Conservation (phyloP, 92 coral and sea anemone genomes). For the Porites rus region DNA sequence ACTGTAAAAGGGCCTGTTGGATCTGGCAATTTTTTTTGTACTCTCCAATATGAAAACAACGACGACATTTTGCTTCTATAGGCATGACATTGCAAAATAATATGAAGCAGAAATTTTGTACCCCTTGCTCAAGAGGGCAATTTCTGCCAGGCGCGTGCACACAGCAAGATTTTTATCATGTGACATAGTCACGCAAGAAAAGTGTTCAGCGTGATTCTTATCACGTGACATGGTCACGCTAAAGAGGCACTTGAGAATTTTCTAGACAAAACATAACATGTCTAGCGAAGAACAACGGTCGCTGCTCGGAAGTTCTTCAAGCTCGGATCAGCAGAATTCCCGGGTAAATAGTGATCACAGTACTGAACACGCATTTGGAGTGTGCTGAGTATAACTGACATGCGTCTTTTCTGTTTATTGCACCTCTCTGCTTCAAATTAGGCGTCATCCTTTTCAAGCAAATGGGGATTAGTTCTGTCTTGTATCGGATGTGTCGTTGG, state of each 20-base stretch:
- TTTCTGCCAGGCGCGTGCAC: conserved; percentile 25
- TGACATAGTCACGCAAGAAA: not conserved
- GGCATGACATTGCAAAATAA: not conserved
- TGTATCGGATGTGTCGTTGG: conserved; percentile 91
- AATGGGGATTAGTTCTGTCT: conserved; percentile 77
- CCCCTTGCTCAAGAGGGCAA: not conserved
- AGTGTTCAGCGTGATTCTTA: not conserved
- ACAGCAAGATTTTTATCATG: not conserved
- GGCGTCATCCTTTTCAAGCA: conserved; percentile 52
- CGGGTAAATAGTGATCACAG: not conserved
- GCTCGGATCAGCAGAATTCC: conserved; percentile 1
- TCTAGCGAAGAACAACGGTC: conserved; percentile 1
- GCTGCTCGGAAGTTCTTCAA: not conserved
- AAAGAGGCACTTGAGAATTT: too few species aligned
- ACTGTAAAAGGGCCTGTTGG: conserved; percentile 83
- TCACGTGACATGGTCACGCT: not conserved
- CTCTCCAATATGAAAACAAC: conserved; percentile 76
- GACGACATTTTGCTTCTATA: conserved; percentile 51
- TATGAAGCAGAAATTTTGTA: not conserved
- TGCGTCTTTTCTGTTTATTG: too few species aligned
- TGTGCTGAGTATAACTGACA: too few species aligned
- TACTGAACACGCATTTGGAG: too few species aligned
- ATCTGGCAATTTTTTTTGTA: conserved; percentile 49
- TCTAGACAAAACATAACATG: not conserved
- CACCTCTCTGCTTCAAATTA: not conserved